Evolutionary conservation across 1,140 invertebrate species (phyloP), one percentile per base, ranked within the genome.

Genomic region (Melipona quadrifasciata): DNA sequence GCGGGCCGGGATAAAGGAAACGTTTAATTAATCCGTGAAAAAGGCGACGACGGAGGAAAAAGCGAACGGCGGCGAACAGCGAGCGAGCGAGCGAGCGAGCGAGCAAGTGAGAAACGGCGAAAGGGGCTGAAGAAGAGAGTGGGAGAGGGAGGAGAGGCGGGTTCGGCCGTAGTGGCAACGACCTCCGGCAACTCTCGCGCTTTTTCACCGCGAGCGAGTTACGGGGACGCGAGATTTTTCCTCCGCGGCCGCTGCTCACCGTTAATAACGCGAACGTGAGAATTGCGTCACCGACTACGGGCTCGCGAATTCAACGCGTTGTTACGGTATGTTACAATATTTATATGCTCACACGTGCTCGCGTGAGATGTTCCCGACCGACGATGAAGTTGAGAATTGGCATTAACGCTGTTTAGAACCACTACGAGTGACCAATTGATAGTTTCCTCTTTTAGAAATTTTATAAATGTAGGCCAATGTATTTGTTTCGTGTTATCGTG

Each of bases 261-360:
- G 82, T 79, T 79, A 84, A 84, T 79, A 79, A 84, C 53, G 21
- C 65, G 82, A 51, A 71, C 75, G 75, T 61, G 82, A 61, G 82
- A 79, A 79, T 83, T 83, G 39, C 82, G 65, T 83, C 64, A 78
- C 53, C 61, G 64, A 21, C 47, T 19, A 27, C 47, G 39, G n/a
- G 16, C n/a, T 65, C n/a, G n/a, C 12, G 27, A 65, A 65, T n/a
- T 16, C n/a, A 27, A 65, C 17, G 64, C 27, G 27, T 61, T 47
- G 8, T n/a, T 61, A 61, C n/a, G 14, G 11, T 47, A 10, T 47
- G 39, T 47, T 11, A 47, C 8, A 0, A 47, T 47, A 47, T 47
- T 47, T 47, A 47, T 47, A 47, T 47, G 39, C 39, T 47, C 39
- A 3, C n/a, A 12, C 12, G 24, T 61, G 4, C 24, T 12, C 11